phyloP scores from a whole-genome alignment of 2,797 vertebrate genomes.

The Delichon dasypus region DNA sequence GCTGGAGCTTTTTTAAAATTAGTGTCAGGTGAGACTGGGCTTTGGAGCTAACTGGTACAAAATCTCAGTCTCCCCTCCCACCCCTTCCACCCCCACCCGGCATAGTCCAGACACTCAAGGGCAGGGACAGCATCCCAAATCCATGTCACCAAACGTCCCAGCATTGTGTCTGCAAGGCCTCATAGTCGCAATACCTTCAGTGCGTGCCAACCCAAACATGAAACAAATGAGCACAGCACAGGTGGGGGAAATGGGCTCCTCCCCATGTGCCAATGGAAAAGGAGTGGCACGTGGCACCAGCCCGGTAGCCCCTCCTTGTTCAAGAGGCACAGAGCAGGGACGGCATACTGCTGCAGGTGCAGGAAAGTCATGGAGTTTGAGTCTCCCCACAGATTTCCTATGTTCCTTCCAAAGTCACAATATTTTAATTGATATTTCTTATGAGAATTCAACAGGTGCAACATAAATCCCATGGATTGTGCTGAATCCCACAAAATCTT shows the following conservation, averaged over 20 bases:
- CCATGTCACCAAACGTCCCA: rapidly evolving
- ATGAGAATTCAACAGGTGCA: conserved; percentile 65
- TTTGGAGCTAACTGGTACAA: not conserved
- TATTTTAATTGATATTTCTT: conserved; percentile 61
- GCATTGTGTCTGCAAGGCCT: not conserved
- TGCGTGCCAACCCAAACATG: conserved; percentile 21
- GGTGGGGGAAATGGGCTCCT: conserved; percentile 4
- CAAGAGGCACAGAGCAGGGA: not conserved
- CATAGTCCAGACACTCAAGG: not conserved
- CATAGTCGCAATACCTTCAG: rapidly evolving
- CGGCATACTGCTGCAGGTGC: conserved; percentile 29
- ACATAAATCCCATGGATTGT: conserved; percentile 53
- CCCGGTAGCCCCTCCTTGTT: not conserved
- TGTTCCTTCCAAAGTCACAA: conserved; percentile 42
- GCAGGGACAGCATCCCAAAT: not conserved
- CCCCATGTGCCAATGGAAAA: not conserved
- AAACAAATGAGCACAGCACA: rapidly evolving
- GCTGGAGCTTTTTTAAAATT: not conserved
- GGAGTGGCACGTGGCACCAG: not conserved
- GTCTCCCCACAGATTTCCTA: conserved; percentile 18
- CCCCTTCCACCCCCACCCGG: rapidly evolving
- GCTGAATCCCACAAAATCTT: conserved; percentile 49
- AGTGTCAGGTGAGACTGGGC: not conserved
- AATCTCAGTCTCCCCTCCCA: not conserved
- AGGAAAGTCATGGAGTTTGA: not conserved